Evolutionary conservation across 1,140 invertebrate species (phyloP).

Genomic region (Phthorimaea operculella): DNA sequence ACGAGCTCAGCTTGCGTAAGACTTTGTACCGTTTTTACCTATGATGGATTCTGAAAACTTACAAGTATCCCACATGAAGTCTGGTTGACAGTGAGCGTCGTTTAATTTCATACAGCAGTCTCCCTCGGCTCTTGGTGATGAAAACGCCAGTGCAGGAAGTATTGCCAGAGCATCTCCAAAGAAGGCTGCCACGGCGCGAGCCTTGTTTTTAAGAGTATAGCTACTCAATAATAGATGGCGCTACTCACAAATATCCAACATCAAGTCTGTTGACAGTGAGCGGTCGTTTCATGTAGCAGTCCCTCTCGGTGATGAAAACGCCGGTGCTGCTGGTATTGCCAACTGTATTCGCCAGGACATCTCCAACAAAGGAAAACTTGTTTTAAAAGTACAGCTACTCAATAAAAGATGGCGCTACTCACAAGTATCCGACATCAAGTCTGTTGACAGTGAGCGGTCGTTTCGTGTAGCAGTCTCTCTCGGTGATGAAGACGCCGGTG

Average conservation of each 20-base stretch:
- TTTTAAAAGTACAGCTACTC: too few relatives aligned
- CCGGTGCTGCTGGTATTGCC: constrained; percentile 55
- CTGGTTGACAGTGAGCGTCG: constrained; percentile 45
- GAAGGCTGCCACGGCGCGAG: constrained; percentile 58
- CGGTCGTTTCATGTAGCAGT: constrained; percentile 65
- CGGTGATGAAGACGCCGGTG: constrained; percentile 54
- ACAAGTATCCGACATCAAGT: constrained; percentile 70
- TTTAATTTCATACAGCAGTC: constrained; percentile 68
- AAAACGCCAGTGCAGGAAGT: constrained; percentile 55
- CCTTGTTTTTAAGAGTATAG: too few relatives aligned
- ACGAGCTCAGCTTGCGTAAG: too few relatives aligned
- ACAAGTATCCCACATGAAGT: constrained; percentile 70
- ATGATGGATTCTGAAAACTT: too few relatives aligned
- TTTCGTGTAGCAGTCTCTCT: constrained; percentile 66
- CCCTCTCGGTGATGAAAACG: constrained; percentile 56
- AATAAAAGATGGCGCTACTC: too few relatives aligned
- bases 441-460: constrained; percentile 47
- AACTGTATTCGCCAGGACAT: constrained; percentile 63
- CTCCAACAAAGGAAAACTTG: constrained; percentile 65
- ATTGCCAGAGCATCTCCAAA: constrained; percentile 64
- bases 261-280: constrained; percentile 55
- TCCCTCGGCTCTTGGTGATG: constrained; percentile 51
- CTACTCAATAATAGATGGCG: too few relatives aligned
- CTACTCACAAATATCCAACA: constrained; percentile 71
- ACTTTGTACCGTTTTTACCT: too few relatives aligned